Evolutionary conservation across 2,797 vertebrate species (phyloP), one percentile per base, ranked within the genome.

Genomic region (Enteromius trimaculatus): DNA sequence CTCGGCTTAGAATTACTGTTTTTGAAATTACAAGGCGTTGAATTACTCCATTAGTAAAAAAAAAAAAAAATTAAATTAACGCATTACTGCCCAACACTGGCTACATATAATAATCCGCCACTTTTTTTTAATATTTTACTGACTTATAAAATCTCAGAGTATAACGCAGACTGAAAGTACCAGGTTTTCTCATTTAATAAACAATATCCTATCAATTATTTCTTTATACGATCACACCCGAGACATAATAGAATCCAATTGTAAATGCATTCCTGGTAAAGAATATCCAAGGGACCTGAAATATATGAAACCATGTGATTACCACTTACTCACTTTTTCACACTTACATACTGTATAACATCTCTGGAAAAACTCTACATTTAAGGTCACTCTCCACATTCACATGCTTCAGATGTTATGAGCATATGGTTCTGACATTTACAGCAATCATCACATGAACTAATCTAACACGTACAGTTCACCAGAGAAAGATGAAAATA

Each of bases 351-450:
- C 70, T 44, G 10, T 44, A 44, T 42, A 29, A 58, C 4, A 4
- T 58, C 3, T 58, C n/a, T 58, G n/a, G 55, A 58, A 58, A 11
- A 31, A n/a, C 29, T 34, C 29, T 21, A 19, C 19, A 55, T 53
- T 37, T 37, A 21, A 74, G 19, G 49, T 31, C 51, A 37, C 14
- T 17, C 14, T 60, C 14, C 55, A 26, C 66, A 47, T 85, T 86
- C 64, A 83, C 75, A 85, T 88, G 72, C 62, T 84, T 87, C 60
- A 81, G 79, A 85, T 88, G 80, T 75, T 47, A 77, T 49, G 55
- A 69, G 44, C 79, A 68, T 70, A 39, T 85, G 83, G 72, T 79
- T 80, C 42, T 83, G 83, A 81, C 81, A 86, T 86, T 85, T 87
- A 87, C 69, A n/a, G 53, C 39, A 49, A 71, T 86, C 77, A 65